Percentiles rank a stretch among this genome's conserved stretches.
Conservation (phyloP, 2,113 vertebrate species). For the Scatophagus argus region DNA sequence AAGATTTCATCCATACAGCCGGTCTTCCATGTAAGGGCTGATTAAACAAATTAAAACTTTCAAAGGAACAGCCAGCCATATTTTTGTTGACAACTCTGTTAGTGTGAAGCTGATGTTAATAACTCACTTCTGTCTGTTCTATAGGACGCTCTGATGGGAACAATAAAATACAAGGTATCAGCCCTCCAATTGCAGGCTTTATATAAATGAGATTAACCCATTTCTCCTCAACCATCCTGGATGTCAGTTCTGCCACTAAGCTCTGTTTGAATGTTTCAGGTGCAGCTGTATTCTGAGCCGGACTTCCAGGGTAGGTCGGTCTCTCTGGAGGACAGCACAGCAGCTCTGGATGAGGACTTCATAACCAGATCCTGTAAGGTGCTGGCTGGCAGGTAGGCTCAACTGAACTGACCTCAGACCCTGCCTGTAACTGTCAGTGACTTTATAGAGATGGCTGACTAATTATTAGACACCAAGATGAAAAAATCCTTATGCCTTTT, state of each 20-base stretch:
- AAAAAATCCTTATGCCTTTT: too few relatives aligned
- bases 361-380: conserved; percentile 90
- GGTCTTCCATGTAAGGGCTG: conserved; percentile 87
- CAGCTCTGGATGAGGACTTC: conserved; percentile 87
- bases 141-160: conserved; percentile 72
- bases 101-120: not conserved
- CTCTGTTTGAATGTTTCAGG: conserved; percentile 78
- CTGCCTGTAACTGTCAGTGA: not conserved
- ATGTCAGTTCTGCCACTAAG: not conserved
- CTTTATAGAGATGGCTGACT: not conserved
- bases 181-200: not conserved
- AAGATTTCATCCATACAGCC: conserved; percentile 94
- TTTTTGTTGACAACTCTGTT: too few relatives aligned
- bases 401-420: not conserved
- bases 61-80: not conserved
- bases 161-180: conserved; percentile 79
- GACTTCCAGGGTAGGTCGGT: conserved; percentile 88
- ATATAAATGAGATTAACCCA: too few relatives aligned
- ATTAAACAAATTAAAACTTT: too few relatives aligned
- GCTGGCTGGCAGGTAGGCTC: conserved; percentile 89
- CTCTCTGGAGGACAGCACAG: conserved; percentile 84
- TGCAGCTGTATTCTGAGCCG: conserved; percentile 93
- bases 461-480: not conserved
- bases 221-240: not conserved
- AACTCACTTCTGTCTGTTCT: conserved; percentile 22